These are phyloP conservation scores for Pao palembangensis DNA, from an alignment of 2,113 vertebrate genomes.

Conservation along the genomic window DNA sequence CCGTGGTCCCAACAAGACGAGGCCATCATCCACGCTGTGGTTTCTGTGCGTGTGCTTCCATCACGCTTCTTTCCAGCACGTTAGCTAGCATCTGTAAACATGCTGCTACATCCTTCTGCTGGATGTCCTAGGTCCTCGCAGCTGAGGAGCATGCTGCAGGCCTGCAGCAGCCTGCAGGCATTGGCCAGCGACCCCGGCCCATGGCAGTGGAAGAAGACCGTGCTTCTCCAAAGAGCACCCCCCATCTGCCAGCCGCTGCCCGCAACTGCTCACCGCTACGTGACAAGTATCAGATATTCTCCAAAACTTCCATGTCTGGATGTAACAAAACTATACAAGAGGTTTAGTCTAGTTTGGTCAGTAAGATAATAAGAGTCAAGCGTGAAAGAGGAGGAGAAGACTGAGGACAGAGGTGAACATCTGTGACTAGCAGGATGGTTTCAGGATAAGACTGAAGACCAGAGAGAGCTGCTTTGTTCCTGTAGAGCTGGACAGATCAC, in stretches of 20 bases:
- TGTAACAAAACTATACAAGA: not conserved
- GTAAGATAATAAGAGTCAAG: no score
- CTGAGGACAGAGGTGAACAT: no score
- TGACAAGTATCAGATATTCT: slow-evolving; percentile 70
- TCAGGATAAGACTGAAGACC: no score
- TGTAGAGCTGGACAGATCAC: no score
- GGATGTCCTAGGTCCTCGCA: slow-evolving; percentile 68
- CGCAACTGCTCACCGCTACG: slow-evolving; percentile 3
- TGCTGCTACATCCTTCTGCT: no score
- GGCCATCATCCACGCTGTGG: slow-evolving; percentile 78
- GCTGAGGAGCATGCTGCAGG: slow-evolving; percentile 83
- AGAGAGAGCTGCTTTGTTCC: no score
- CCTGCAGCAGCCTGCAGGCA: slow-evolving; percentile 89
- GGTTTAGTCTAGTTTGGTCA: no score
- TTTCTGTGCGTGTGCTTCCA: slow-evolving; percentile 63
- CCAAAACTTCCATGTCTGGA: not conserved
- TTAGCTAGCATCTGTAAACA: not conserved
- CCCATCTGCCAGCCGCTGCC: slow-evolving; percentile 11
- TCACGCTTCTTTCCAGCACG: not conserved
- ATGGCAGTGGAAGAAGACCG: slow-evolving; percentile 77
- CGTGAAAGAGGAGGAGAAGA: no score
- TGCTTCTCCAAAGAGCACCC: slow-evolving; percentile 63
- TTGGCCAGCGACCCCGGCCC: slow-evolving; percentile 88
- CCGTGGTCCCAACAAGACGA: slow-evolving; percentile 87
- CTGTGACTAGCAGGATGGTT: no score